Base-by-base conservation (phyloP, 2,888 invertebrate species). In the Timema cristinae region DNA sequence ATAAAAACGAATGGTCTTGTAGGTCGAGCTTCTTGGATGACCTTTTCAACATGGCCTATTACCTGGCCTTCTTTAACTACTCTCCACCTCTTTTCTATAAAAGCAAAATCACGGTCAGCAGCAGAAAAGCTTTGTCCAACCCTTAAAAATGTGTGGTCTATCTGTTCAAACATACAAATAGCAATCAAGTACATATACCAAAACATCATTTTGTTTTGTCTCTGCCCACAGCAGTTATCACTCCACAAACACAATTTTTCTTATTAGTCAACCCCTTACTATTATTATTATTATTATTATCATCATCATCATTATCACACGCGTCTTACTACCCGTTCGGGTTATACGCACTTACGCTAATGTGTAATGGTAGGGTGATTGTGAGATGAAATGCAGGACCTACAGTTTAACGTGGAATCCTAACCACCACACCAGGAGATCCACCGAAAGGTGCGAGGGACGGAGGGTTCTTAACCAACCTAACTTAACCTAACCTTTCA, bases 11-110 rank as follows among this genome's bases (percentile, higher is more conserved):
- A 56, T 56, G 56, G 56, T 56, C 16, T 56, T 56, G 56, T 15
- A 56, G 56, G 6, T 7, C 56, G 56, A 56, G 6, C 56, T 56
- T 56, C 56, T 56, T 56, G 56, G 11, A 56, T 56, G 11, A 16
- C 56, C 56, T 56, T 56, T 56, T 56, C 56, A 56, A 56, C 56
- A 56, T 56, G 56, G 16, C 56, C 11, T 15, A 56, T 9, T 6
- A 56, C 6, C 56, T 56, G 56, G 16, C 56, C 56, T 56, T 56
- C n/a, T 15, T 6, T 2, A 7, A 56, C 6, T 56, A 6, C 7
- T 6, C 16, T 2, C 13, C 5, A 6, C 5, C 1, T 7, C 16
- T 56, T 56, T 56, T 56, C 56, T 56, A 56, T 56, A 2, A 56
- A 16, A 6, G 56, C 56, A 56, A 7, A 56, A 56, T 56, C 56